Evolutionary conservation across 30 jellyfish, hydroid and myxozoan genomes (phyloP).

Genomic region (Aurelia aurita): DNA sequence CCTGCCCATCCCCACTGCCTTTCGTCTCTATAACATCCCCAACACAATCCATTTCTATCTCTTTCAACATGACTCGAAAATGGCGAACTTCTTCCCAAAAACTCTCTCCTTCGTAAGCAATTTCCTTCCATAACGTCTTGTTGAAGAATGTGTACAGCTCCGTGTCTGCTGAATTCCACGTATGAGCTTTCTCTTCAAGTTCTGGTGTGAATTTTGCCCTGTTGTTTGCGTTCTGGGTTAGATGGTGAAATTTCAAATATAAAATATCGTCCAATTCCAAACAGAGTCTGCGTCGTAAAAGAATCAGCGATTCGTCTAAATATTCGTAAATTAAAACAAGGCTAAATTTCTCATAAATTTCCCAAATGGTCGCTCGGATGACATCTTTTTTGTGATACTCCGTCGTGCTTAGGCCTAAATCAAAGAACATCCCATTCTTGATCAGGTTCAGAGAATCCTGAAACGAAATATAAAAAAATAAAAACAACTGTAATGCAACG

Average conservation of each 20-base stretch:
- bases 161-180: constrained; percentile 93
- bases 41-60: constrained; percentile 83
- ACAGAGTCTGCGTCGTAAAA: constrained; percentile 85
- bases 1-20: constrained; percentile 68
- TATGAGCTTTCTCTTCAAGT: constrained; percentile 51
- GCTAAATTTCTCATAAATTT: constrained; percentile 87
- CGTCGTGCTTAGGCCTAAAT: constrained; percentile 95
- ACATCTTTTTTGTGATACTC: constrained; percentile 90
- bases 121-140: constrained; percentile 92
- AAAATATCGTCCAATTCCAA: constrained; percentile 90
- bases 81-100: constrained; percentile 89
- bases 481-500: not conserved
- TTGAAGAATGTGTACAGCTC: constrained; percentile 82
- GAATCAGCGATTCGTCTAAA: constrained; percentile 88
- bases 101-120: constrained; percentile 87
- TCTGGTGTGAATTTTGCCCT: constrained; percentile 69
- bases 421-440: constrained; percentile 96
- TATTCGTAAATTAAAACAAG: constrained; percentile 88
- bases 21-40: constrained; percentile 14
- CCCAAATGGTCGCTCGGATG: constrained; percentile 88
- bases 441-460: constrained; percentile 93
- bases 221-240: constrained; percentile 68
- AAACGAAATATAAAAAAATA: constrained; percentile 2
- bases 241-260: constrained; percentile 84
- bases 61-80: constrained; percentile 46